phyloP scores from a whole-genome alignment of 2,888 invertebrate genomes.

The Caenorhabditis sp. region DNA sequence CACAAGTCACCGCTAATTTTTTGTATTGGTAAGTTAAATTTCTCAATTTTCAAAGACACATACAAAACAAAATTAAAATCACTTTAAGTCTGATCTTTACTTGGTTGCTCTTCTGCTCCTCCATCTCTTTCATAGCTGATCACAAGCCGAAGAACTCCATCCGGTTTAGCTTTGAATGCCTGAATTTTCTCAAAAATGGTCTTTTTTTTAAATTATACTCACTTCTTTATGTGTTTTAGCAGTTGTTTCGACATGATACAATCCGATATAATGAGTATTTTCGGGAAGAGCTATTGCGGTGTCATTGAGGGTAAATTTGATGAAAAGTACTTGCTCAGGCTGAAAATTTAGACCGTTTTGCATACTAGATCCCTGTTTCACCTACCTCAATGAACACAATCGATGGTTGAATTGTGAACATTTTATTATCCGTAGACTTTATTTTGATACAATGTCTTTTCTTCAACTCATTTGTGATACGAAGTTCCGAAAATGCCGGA shows the following conservation, averaged over 20 bases:
- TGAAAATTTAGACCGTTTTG: neutral
- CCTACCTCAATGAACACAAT: neutral
- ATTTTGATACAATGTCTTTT: neutral
- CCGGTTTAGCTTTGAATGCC: neutral
- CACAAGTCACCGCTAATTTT: conserved; percentile 89
- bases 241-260: neutral
- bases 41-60: too few species aligned
- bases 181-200: neutral
- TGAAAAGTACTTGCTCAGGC: neutral
- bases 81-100: too few species aligned
- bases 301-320: neutral
- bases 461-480: neutral
- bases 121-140: neutral
- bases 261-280: neutral
- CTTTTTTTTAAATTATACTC: neutral
- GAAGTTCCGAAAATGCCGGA: conserved; percentile 1
- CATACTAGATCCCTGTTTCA: too few species aligned
- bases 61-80: too few species aligned
- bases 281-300: neutral
- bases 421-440: neutral
- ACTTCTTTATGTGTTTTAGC: neutral
- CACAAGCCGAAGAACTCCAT: neutral
- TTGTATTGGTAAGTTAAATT: conserved; percentile 20
- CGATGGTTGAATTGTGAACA: neutral
- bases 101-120: neutral